A percentile compares a stretch with the other conserved stretches of the same genome.
phyloP scores from a whole-genome alignment of 2,113 vertebrate species.

The Triplophysa siluroides region DNA sequence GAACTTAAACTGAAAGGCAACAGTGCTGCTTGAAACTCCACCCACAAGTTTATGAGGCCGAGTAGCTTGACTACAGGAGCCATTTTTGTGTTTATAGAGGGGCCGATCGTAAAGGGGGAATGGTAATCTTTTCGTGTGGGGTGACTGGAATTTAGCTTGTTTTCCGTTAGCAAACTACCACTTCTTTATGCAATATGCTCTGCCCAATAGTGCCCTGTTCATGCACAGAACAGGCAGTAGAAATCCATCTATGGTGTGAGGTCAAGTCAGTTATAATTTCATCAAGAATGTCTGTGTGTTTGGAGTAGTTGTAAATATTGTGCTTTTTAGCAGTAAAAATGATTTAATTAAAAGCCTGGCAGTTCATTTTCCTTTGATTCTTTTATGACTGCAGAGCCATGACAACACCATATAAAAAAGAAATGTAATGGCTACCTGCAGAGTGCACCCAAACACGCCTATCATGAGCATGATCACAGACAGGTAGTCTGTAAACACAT shows the following conservation, averaged over 20 bases:
- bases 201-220: constrained; percentile 54
- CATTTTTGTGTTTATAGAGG: constrained; percentile 60
- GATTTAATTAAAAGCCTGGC: too few species aligned
- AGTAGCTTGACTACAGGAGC: constrained; percentile 42
- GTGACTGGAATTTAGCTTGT: constrained; percentile 40
- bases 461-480: constrained; percentile 99
- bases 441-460: constrained; percentile 93
- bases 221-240: constrained; percentile 47
- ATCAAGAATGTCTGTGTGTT: background rate
- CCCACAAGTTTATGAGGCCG: background rate
- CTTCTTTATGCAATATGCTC: constrained; percentile 59
- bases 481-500: constrained; percentile 96
- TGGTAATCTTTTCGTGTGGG: constrained; percentile 17
- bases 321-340: background rate
- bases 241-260: constrained; percentile 2
- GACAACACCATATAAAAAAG: background rate
- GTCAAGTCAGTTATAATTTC: constrained; percentile 29
- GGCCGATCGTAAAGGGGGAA: constrained; percentile 36
- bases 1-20: constrained; percentile 48
- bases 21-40: constrained; percentile 1
- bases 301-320: background rate
- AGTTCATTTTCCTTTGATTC: background rate
- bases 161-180: constrained; percentile 64
- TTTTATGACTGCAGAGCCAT: background rate
- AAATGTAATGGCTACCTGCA: constrained; percentile 81